A percentile compares a stretch with the other conserved stretches of the same genome.
Conservation (phyloP, 2,113 vertebrate species). For the Cervus canadensis region DNA sequence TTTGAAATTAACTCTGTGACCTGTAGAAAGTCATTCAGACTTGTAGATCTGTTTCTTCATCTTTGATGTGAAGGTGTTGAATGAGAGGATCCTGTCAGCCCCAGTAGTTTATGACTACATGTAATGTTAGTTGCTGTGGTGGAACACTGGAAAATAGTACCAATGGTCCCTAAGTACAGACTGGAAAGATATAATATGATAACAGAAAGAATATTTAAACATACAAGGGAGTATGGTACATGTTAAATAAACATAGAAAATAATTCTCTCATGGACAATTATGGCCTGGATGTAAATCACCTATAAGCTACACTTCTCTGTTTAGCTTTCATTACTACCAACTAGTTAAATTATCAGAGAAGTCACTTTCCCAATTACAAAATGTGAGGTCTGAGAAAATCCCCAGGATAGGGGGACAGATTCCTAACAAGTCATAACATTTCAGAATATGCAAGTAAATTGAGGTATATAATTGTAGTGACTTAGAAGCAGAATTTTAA, state of each 20-base stretch:
- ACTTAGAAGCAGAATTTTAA: not conserved
- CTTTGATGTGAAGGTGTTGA: not conserved
- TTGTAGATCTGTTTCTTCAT: not conserved
- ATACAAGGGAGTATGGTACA: not conserved
- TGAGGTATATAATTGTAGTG: not conserved
- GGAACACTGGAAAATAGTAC: not conserved
- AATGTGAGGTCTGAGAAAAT: not conserved
- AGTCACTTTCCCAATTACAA: not conserved
- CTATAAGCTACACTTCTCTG: not conserved
- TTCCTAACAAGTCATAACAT: not conserved
- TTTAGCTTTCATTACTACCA: not conserved
- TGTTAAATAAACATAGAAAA: not conserved
- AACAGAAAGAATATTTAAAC: not conserved
- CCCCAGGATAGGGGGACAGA: not conserved
- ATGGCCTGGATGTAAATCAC: not conserved
- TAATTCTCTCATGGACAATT: not conserved
- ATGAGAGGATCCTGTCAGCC: not conserved
- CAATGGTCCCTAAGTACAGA: not conserved
- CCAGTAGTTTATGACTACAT: too few relatives aligned
- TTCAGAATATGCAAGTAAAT: not conserved
- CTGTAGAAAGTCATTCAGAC: not conserved
- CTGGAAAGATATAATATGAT: not conserved
- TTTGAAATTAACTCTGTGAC: not conserved
- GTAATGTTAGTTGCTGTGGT: not conserved
- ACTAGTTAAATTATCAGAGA: not conserved